Evolutionary conservation across 2,113 vertebrate species (phyloP).

Genomic region (Carassius gibelio): DNA sequence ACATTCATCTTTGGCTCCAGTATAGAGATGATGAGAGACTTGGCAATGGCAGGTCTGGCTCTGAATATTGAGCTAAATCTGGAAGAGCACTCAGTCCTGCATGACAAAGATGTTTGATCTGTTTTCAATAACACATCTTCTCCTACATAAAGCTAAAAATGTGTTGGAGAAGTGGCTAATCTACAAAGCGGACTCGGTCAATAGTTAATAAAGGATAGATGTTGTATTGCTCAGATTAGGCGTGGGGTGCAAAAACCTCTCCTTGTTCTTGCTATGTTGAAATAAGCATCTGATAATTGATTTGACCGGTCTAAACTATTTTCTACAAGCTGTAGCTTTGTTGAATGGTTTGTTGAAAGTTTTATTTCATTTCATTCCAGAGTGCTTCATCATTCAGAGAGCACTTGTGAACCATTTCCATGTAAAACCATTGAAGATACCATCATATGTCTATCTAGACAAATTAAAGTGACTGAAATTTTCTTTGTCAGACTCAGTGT

Average conservation of each 20-base stretch:
- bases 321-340: neutral
- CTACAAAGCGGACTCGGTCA: neutral
- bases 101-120: constrained; percentile 26
- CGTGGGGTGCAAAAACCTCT: neutral
- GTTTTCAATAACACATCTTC: constrained; percentile 23
- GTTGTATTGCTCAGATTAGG: neutral
- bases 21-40: constrained; percentile 38
- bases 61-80: constrained; percentile 4
- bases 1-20: constrained; percentile 40
- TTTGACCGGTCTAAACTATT: neutral
- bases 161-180: neutral
- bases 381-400: neutral
- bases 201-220: neutral
- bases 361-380: neutral
- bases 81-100: constrained; percentile 18
- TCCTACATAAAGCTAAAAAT: neutral
- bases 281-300: neutral
- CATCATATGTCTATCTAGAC: neutral
- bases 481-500: neutral
- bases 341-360: neutral
- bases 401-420: neutral
- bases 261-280: neutral
- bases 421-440: neutral
- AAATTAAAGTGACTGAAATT: neutral
- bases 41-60: constrained; percentile 13